Conservation (phyloP, 37 sponge, comb jelly and placozoan genomes). For the Halichondria panicea region DNA sequence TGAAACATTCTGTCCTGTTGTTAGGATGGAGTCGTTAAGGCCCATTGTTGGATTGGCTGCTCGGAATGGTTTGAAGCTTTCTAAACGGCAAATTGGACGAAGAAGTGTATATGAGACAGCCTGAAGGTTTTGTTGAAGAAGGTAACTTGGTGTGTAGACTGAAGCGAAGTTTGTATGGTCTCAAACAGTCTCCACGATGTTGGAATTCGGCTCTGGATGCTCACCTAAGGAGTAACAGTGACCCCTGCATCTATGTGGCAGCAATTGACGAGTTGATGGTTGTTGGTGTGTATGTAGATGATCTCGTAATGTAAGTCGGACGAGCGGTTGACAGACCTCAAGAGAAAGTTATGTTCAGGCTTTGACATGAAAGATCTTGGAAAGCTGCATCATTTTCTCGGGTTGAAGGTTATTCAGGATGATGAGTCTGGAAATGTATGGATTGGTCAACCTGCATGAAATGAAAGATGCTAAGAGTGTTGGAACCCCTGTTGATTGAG, state of each 20-base stretch:
- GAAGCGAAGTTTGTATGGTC: constrained; percentile 58
- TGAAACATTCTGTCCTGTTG: constrained; percentile 64
- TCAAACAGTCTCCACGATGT: constrained; percentile 67
- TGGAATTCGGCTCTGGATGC: constrained; percentile 51
- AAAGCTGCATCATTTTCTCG: constrained; percentile 29
- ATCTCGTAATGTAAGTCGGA: constrained; percentile 37
- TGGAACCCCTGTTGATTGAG: constrained; percentile 33
- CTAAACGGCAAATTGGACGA: constrained; percentile 49
- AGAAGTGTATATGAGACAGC: constrained; percentile 62
- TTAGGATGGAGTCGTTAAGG: constrained; percentile 46
- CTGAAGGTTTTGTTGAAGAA: constrained; percentile 46
- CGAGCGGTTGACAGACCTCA: constrained; percentile 32
- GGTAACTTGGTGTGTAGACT: constrained; percentile 46
- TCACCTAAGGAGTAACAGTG: constrained; percentile 35
- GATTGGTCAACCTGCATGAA: constrained; percentile 36
- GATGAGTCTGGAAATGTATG: constrained; percentile 1
- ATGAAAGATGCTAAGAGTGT: constrained; percentile 37
- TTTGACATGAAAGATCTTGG: constrained; percentile 46
- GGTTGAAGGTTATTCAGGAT: constrained; percentile 33
- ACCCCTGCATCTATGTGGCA: constrained; percentile 57
- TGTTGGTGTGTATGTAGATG: constrained; percentile 64
- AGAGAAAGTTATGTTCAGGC: constrained; percentile 6
- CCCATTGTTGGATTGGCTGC: constrained; percentile 42
- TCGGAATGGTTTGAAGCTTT: constrained; percentile 40
- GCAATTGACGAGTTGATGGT: constrained; percentile 11